Percentiles rank a stretch among this genome's conserved stretches.
Evolutionary conservation across 2,113 vertebrate species (phyloP).

Genomic region (Bubo scandiacus): DNA sequence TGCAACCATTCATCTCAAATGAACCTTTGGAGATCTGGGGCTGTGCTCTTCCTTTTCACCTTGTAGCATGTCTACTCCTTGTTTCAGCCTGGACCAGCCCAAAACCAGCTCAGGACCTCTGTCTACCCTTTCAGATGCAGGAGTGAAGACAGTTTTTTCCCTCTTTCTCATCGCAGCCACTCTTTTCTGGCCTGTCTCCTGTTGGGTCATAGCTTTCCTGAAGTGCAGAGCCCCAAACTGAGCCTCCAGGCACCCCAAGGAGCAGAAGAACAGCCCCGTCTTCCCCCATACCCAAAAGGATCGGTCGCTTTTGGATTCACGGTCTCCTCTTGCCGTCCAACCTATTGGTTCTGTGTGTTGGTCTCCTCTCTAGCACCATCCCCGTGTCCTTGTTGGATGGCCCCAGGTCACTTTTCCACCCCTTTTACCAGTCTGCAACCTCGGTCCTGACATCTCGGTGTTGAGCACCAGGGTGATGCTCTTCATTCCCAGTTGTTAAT

Average conservation of each 20-base stretch:
- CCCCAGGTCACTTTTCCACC: neutral
- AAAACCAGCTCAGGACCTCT: neutral
- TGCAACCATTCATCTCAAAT: neutral
- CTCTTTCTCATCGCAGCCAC: neutral
- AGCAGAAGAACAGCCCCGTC: accelerated
- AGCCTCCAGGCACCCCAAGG: neutral
- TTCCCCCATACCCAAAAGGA: neutral
- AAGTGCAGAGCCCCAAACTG: neutral
- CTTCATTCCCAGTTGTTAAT: neutral
- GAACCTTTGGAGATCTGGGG: neutral
- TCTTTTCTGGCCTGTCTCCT: neutral
- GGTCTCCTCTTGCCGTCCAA: neutral
- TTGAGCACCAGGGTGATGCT: accelerated
- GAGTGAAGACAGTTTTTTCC: neutral
- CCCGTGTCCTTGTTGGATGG: neutral
- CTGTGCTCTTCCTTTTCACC: neutral
- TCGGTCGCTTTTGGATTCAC: neutral
- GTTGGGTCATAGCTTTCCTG: too few relatives aligned
- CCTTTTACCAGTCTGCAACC: neutral
- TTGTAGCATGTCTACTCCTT: neutral
- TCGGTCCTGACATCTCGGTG: neutral
- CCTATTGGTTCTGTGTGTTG: accelerated
- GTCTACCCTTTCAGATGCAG: neutral
- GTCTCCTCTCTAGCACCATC: neutral
- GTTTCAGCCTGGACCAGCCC: neutral